Conservation (phyloP, 2,113 vertebrate species). For the Argyrosomus japonicus region DNA sequence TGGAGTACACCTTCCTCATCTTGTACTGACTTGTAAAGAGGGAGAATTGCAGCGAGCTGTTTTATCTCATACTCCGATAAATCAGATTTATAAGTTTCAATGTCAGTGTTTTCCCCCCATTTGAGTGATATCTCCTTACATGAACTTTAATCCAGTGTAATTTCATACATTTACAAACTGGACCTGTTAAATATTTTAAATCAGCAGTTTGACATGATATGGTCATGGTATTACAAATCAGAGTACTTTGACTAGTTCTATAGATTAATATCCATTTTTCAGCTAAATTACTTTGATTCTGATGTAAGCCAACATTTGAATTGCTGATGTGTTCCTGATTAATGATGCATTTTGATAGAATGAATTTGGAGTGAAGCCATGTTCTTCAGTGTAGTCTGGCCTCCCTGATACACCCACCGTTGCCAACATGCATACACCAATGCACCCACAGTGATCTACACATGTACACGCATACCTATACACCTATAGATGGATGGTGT, state of each 20-base stretch:
- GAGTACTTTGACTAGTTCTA: no score
- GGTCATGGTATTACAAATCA: no score
- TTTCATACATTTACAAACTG: background rate
- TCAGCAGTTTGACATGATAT: no score
- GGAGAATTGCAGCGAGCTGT: constrained; percentile 1
- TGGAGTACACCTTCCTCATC: constrained; percentile 36
- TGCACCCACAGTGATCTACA: background rate
- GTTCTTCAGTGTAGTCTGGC: background rate
- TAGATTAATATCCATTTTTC: background rate
- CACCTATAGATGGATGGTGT: background rate
- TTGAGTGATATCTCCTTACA: background rate
- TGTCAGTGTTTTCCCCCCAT: background rate
- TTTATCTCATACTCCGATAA: constrained; percentile 16
- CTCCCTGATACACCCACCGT: no score
- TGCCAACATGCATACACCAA: background rate
- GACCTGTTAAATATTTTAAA: no score
- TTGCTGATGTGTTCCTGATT: background rate
- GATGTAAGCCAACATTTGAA: background rate
- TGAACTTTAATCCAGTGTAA: background rate
- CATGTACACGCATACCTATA: background rate
- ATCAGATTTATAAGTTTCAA: background rate
- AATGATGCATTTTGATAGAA: background rate
- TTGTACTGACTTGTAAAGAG: constrained; percentile 65
- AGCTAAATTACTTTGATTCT: background rate
- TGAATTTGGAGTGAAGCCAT: constrained; percentile 4